phyloP scores from a whole-genome alignment of 2,888 invertebrate genomes.

The Liopterus haemorrhoidalis region DNA sequence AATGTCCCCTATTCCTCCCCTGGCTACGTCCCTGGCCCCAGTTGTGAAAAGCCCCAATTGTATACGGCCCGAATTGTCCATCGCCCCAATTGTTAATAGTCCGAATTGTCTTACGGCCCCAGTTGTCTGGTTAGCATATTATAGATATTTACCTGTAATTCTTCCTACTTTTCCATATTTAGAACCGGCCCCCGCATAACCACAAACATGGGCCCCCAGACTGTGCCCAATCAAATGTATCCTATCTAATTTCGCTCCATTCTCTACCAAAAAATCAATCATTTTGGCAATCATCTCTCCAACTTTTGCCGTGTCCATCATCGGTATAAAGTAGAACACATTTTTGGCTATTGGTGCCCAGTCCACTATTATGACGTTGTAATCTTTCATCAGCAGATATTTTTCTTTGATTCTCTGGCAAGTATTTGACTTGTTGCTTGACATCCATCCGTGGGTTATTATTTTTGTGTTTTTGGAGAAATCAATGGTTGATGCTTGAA shows the following conservation, averaged over 20 bases:
- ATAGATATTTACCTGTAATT: conserved; percentile 55
- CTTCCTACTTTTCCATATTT: conserved; percentile 49
- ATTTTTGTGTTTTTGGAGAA: conserved; percentile 46
- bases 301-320: conserved; percentile 20
- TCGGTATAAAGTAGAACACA: conserved; percentile 42
- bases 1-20: no score
- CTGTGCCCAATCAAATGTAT: conserved; percentile 52
- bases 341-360: conserved; percentile 47
- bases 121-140: no score
- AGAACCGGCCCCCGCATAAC: conserved; percentile 48
- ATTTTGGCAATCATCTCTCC: conserved; percentile 12
- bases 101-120: no score
- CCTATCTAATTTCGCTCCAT: conserved; percentile 10
- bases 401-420: conserved; percentile 46
- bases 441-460: conserved; percentile 52
- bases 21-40: no score
- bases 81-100: no score
- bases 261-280: conserved; percentile 17
- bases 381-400: conserved; percentile 44
- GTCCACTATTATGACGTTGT: conserved; percentile 51
- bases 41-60: no score
- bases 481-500: conserved; percentile 39
- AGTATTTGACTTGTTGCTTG: conserved; percentile 43
- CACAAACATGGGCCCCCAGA: conserved; percentile 57
- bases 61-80: no score